phyloP scores from a whole-genome alignment of 2,888 invertebrate genomes.

The Terebella lapidaria region DNA sequence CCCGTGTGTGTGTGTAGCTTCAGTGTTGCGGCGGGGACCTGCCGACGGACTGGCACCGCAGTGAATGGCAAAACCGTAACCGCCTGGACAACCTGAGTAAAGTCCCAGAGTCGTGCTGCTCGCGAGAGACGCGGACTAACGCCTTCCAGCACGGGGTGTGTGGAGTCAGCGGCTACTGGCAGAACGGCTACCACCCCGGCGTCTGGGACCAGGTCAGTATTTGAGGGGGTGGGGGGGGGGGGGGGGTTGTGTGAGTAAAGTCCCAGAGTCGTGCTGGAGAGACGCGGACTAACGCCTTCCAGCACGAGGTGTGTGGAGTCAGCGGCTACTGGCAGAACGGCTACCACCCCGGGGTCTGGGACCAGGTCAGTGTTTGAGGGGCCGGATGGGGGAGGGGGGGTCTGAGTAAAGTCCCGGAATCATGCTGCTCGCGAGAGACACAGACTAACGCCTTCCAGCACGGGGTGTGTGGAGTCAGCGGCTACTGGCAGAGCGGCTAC shows the following conservation, averaged over 20 bases:
- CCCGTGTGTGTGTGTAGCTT: neutral
- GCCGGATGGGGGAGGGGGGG: no score
- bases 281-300: no score
- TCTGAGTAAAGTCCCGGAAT: neutral
- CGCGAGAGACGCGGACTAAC: neutral
- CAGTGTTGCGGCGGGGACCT: constrained; percentile 2
- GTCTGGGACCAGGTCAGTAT: constrained; percentile 12
- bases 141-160: constrained; percentile 2
- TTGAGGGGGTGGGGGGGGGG: neutral
- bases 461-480: constrained; percentile 8
- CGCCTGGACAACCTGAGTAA: neutral
- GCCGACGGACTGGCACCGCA: neutral
- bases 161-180: constrained; percentile 4
- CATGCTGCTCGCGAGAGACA: neutral
- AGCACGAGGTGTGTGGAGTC: neutral
- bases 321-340: neutral
- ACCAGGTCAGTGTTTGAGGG: neutral
- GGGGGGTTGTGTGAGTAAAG: neutral
- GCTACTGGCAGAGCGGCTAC: constrained; percentile 1
- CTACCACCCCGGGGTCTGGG: neutral
- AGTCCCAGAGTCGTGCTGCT: constrained; percentile 5
- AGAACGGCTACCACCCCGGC: constrained; percentile 3
- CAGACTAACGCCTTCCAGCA: neutral
- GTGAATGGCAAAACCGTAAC: neutral
- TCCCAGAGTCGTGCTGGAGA: neutral